phyloP scores from a whole-genome alignment of 2,797 vertebrate genomes.

The Knipowitschia caucasica region DNA sequence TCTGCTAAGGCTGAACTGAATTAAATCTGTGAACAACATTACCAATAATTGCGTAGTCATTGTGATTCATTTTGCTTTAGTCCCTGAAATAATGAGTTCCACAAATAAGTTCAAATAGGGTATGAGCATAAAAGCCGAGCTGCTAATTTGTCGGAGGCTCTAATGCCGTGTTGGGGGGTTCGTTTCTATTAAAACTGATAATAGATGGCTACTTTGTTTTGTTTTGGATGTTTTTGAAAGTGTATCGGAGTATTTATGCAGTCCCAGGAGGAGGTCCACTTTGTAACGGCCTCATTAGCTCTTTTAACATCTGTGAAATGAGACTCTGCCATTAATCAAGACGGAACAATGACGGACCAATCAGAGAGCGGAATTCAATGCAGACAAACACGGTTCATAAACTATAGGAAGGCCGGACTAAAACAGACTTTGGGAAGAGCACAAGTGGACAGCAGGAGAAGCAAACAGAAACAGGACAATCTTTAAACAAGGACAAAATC shows the following conservation, averaged over 20 bases:
- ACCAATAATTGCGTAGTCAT: no score
- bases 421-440: not conserved
- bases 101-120: no score
- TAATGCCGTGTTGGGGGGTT: not conserved
- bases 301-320: slow-evolving; percentile 8
- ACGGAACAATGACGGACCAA: not conserved
- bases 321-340: slow-evolving; percentile 4
- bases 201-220: not conserved
- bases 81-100: no score
- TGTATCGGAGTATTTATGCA: not conserved
- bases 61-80: no score
- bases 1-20: not conserved
- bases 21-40: not conserved
- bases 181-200: not conserved
- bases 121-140: not conserved
- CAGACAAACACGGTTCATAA: not conserved
- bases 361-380: slow-evolving; percentile 1
- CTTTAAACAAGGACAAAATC: not conserved
- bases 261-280: slow-evolving; percentile 2
- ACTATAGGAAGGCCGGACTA: not conserved
- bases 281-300: slow-evolving; percentile 7
- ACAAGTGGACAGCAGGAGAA: not conserved
- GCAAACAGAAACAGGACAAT: not conserved
- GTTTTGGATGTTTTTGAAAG: not conserved
- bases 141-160: not conserved